Evolutionary conservation across 2,888 invertebrate genomes (phyloP).

Genomic region (Oscheius sp.): DNA sequence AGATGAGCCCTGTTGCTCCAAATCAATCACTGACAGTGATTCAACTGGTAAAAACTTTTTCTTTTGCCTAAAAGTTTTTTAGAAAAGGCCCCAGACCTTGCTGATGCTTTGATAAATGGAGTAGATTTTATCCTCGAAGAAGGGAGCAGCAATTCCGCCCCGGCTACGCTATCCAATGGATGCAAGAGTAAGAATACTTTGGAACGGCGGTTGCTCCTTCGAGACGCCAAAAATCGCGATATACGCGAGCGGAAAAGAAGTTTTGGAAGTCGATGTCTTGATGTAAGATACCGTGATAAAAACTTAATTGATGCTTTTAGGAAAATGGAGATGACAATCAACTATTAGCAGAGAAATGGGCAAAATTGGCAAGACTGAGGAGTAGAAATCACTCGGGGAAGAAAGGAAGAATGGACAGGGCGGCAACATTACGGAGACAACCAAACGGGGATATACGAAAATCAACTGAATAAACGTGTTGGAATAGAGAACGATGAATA

Average conservation of each 20-base stretch:
- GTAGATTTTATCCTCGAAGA: conserved; percentile 48
- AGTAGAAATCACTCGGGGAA: neutral
- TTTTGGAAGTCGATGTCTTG: conserved; percentile 13
- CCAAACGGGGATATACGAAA: conserved; percentile 32
- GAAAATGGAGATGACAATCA: conserved; percentile 7
- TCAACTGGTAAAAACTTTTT: neutral
- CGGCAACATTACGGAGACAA: conserved; percentile 2
- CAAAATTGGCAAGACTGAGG: conserved; percentile 15
- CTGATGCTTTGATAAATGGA: conserved; percentile 38
- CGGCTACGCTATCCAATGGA: conserved; percentile 10
- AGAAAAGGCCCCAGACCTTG: neutral
- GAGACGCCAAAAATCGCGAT: conserved; percentile 4
- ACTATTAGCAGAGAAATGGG: conserved; percentile 16
- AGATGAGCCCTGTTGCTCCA: conserved; percentile 29
- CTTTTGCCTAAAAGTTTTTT: neutral
- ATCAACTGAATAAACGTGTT: conserved; percentile 18
- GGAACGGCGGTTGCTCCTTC: neutral
- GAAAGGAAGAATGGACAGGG: neutral
- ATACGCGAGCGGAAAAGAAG: conserved; percentile 22
- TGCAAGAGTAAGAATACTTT: conserved; percentile 1
- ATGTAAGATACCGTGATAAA: neutral
- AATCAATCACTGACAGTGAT: neutral
- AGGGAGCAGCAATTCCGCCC: conserved; percentile 42
- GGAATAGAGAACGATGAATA: no score
- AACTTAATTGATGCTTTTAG: neutral